A percentile compares a stretch with the other conserved stretches of the same genome.
phyloP scores from a whole-genome alignment of 2,797 vertebrate genomes.

The Potorous gilbertii region DNA sequence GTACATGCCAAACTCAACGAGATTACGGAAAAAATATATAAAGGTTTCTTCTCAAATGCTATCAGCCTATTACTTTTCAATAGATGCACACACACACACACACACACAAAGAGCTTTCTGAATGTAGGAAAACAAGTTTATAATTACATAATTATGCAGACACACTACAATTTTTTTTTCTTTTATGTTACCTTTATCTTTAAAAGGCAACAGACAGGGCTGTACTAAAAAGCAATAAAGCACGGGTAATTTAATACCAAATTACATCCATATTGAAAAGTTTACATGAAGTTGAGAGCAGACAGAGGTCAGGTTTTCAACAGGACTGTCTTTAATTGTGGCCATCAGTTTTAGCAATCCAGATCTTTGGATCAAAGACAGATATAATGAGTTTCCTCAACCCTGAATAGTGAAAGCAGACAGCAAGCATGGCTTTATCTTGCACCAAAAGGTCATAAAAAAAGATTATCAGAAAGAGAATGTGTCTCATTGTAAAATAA shows the following conservation, averaged over 20 bases:
- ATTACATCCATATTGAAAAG: conserved; percentile 96
- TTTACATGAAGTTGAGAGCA: conserved; percentile 92
- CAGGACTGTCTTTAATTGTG: conserved; percentile 88
- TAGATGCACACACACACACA: conserved; percentile 69
- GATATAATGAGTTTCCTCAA: conserved; percentile 84
- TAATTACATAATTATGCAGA: conserved; percentile 87
- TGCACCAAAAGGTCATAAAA: conserved; percentile 85
- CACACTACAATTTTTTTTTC: conserved; percentile 85
- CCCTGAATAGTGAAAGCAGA: conserved; percentile 82
- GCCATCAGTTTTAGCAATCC: conserved; percentile 87
- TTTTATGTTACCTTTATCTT: conserved; percentile 86
- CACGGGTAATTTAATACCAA: conserved; percentile 94
- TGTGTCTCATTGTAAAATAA: conserved; percentile 70
- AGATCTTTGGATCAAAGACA: conserved; percentile 87
- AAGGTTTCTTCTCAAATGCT: conserved; percentile 58
- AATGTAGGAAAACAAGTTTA: conserved; percentile 84
- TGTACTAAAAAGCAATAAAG: conserved; percentile 94
- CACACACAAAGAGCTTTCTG: conserved; percentile 79
- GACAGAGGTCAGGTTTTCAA: conserved; percentile 89
- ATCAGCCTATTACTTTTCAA: conserved; percentile 73
- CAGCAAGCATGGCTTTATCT: conserved; percentile 81
- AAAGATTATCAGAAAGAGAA: conserved; percentile 76
- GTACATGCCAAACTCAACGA: conserved; percentile 55
- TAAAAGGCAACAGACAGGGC: conserved; percentile 86
- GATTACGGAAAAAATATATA: conserved; percentile 49